A percentile compares a stretch with the other conserved stretches of the same genome.
Conservation (phyloP, 2,113 vertebrate species). For the Tyrannus savana region DNA sequence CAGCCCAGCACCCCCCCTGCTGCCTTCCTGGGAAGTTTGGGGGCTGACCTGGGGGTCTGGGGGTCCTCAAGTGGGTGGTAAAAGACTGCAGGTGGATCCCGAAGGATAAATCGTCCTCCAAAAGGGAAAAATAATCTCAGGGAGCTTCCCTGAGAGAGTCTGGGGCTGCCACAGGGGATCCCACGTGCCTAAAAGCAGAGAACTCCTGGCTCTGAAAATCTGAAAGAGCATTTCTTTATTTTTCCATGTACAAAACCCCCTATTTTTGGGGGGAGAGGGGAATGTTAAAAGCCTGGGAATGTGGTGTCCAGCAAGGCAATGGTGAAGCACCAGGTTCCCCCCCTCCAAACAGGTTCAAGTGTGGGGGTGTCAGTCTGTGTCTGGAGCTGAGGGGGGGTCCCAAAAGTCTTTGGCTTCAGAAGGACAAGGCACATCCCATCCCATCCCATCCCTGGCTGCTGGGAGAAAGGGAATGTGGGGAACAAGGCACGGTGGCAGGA, state of each 20-base stretch:
- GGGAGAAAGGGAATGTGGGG: not conserved
- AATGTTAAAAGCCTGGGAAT: not conserved
- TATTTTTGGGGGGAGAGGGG: not conserved
- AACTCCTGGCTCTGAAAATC: not conserved
- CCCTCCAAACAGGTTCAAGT: not conserved
- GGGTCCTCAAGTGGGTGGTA: rapidly evolving
- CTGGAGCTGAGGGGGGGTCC: too few relatives aligned
- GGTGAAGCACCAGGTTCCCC: rapidly evolving
- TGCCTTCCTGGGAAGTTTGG: not conserved
- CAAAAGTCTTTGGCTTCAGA: not conserved
- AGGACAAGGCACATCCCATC: not conserved
- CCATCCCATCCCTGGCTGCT: not conserved
- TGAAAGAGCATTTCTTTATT: not conserved
- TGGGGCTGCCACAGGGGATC: rapidly evolving
- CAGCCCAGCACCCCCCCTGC: not conserved
- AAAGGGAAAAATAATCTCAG: not conserved
- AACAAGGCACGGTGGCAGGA: not conserved
- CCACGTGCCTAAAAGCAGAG: not conserved
- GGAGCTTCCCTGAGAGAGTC: not conserved
- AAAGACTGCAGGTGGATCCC: not conserved
- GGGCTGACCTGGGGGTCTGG: rapidly evolving
- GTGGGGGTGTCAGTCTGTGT: not conserved
- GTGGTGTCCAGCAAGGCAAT: not conserved
- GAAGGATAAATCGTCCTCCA: not conserved
- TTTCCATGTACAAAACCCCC: not conserved